phyloP scores from a whole-genome alignment of 2,797 vertebrate species.

The Onychomys torridus region DNA sequence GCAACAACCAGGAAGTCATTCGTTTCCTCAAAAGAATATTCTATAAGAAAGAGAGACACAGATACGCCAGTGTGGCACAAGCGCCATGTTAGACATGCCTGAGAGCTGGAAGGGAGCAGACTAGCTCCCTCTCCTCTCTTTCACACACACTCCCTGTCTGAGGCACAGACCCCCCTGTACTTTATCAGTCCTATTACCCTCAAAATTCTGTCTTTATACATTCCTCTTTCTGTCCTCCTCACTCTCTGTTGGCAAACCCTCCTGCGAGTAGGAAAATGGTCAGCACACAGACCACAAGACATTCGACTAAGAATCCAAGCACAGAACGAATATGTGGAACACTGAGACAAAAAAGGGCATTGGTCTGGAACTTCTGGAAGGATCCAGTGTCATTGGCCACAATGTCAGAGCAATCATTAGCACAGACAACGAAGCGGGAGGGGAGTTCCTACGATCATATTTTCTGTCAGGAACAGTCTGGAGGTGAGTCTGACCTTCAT shows the following conservation, averaged over 20 bases:
- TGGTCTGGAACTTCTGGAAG: background rate
- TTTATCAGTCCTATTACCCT: background rate
- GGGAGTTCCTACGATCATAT: background rate
- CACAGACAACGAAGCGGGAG: background rate
- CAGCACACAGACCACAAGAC: background rate
- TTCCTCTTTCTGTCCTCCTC: too few species aligned
- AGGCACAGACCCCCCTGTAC: too few species aligned
- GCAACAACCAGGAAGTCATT: background rate
- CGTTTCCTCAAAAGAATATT: background rate
- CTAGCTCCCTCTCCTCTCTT: background rate
- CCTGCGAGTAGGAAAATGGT: conserved; percentile 12
- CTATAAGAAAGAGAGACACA: background rate
- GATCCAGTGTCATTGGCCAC: background rate
- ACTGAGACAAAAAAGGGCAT: background rate
- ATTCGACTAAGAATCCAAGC: background rate
- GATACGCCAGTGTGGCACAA: background rate
- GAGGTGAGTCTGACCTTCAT: background rate
- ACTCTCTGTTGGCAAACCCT: too few species aligned
- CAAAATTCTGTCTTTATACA: too few species aligned
- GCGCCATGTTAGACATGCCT: background rate
- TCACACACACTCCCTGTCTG: background rate
- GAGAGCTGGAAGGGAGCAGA: background rate
- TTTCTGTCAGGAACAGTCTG: background rate
- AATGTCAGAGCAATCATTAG: background rate
- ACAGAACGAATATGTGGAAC: background rate